phyloP scores from a whole-genome alignment of 35 echinoderm and acorn worm species.

The Eucidaris tribuloides region DNA sequence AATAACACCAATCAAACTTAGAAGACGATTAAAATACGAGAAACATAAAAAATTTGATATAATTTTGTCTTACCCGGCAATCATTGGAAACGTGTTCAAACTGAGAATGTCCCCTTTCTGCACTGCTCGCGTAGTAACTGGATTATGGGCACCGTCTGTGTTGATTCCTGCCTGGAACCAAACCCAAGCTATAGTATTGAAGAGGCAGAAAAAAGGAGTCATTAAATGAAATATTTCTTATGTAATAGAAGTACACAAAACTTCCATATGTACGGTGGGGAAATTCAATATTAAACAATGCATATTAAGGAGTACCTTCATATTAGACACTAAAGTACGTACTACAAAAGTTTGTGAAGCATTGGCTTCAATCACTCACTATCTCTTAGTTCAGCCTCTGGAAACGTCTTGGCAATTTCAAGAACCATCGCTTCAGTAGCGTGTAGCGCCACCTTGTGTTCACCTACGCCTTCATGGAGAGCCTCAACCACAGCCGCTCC shows the following conservation, averaged over 20 bases:
- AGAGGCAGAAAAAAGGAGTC: no score
- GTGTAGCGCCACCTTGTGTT: slow-evolving; percentile 73
- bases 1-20: no score
- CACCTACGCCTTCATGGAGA: slow-evolving; percentile 61
- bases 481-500: slow-evolving; percentile 72
- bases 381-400: slow-evolving; percentile 75
- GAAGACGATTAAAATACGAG: no score
- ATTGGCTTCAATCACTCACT: no score
- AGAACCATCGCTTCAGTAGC: slow-evolving; percentile 66
- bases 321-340: no score
- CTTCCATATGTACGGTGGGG: no score
- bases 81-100: slow-evolving; percentile 92
- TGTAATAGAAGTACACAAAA: no score
- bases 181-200: slow-evolving; percentile 80
- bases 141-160: slow-evolving; percentile 95
- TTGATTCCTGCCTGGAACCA: slow-evolving; percentile 86
- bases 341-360: no score
- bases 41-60: no score
- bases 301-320: no score
- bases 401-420: slow-evolving; percentile 79
- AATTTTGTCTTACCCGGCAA: slow-evolving; percentile 81
- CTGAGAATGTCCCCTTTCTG: slow-evolving; percentile 86
- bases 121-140: slow-evolving; percentile 75
- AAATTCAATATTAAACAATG: no score
- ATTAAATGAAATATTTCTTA: no score